Base-by-base conservation (phyloP, 2,888 invertebrate species). In the Amphimallon solstitiale region DNA sequence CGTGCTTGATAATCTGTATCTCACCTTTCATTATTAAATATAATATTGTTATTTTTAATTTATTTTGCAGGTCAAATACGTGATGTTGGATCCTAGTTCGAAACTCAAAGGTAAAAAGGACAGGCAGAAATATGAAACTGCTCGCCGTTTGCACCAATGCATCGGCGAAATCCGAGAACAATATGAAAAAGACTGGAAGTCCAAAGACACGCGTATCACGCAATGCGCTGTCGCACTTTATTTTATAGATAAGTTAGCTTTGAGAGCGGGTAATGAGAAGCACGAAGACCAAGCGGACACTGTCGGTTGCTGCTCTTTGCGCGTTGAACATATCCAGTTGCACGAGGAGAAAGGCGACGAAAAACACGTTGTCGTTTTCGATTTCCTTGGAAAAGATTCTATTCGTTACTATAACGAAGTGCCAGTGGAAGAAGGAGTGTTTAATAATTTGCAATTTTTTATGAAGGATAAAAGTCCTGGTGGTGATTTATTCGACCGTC, bases 251-350 rank as follows among this genome's bases (percentile, higher is more conserved):
- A 97, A 95, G 77, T 86, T 99, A 67, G 99, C 99, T n/a, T 86
- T 99, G 76, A 95, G 99, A 88, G 73, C 97, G 71, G 89, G 97
- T 84, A 99, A 99, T 81, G 99, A 99, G 83, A 99, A 99, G 81
- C 99, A 99, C 80, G 98, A 98, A 82, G 98, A 98, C 81, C 98
- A 99, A 82, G 99, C 99, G 0, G 99, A 99, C 78, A 98, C 98
- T 0, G 98, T 98, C 0, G 99, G 82, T 76, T 99, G 99, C 81
- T 99, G 99, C 84, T 99, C 99, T 0, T 85, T 99, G 67, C 89
- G 99, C 65, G 94, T 95, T 23, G 99, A 99, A 84, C 99, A 99
- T 79, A 95, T 99, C 73, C 88, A 89, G 73, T 85, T 99, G 70
- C 92, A 95, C 75, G 93, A 94, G 78, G 89, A 92, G 74, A 90